Evolutionary conservation across 2,797 vertebrate genomes (phyloP), one percentile per base, ranked within the genome.

Genomic region (Dendrocincla fuliginosa): DNA sequence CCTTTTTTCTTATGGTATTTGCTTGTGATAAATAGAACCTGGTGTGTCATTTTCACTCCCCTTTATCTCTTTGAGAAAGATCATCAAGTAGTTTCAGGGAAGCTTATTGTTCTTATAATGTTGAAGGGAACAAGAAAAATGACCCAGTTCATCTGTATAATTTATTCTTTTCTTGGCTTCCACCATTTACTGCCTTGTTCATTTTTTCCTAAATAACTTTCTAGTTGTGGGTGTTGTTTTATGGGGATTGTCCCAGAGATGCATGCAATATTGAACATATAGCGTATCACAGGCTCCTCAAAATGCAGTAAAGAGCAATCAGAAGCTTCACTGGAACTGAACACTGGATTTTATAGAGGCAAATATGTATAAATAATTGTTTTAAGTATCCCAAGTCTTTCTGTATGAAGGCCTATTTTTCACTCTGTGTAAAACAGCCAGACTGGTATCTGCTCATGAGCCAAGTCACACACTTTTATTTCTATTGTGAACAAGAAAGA

Each of bases 401-500:
- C 75, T 71, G 57, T n/a, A 78, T 63, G 65, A 81, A 94, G 32
- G 93, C 73, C 53, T 84, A 60, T 95, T 96, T 96, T 94, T 94
- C 92, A 87, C 41, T 79, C 53, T 35, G 24, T 81, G 73, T 76
- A 73, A 81, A 95, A 94, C 24, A 92, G 52, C 76, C 82, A 88
- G 76, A 84, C 73, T 92, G 42, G 53, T 71, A 91, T 91, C 79
- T 89, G 32, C 86, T 87, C 63, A 69, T 73, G 65, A 96, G 92
- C 93, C 92, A 96, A 94, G 89, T 96, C 94, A 93, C 91, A 91
- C 82, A 90, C 53, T 93, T 94, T 90, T 95, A 87, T 95, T 94
- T 81, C 92, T 92, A 93, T 80, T 94, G 93, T 84, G 87, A 95
- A 89, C 69, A 93, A 94, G 76, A 95, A 94, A 84, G 77, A 91